Percentiles rank a stretch among this genome's conserved stretches.
phyloP scores from a whole-genome alignment of 2,888 invertebrate genomes.

The Ypsolopha sequella region DNA sequence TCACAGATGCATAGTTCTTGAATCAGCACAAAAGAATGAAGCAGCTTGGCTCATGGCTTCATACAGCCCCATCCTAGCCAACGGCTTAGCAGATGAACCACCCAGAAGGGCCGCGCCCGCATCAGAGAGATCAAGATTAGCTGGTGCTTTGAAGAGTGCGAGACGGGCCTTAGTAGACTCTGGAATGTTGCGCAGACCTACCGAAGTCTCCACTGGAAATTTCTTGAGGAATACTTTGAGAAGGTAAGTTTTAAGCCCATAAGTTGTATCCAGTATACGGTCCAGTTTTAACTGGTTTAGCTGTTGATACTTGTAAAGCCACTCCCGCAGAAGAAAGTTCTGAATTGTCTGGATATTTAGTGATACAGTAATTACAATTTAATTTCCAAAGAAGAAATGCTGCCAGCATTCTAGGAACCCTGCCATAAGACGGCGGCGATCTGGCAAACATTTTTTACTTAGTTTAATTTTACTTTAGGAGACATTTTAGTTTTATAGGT shows the following conservation, averaged over 20 bases:
- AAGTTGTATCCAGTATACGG: too few relatives aligned
- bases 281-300: too few relatives aligned
- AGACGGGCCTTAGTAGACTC: constrained; percentile 86
- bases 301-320: too few relatives aligned
- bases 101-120: constrained; percentile 77
- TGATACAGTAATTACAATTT: too few relatives aligned
- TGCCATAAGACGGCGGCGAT: too few relatives aligned
- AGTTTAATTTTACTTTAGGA: too few relatives aligned
- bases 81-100: constrained; percentile 81
- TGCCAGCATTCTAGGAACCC: too few relatives aligned
- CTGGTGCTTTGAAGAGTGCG: constrained; percentile 88
- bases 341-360: too few relatives aligned
- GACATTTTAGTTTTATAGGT: too few relatives aligned
- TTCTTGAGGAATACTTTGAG: constrained; percentile 91
- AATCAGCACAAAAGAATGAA: constrained; percentile 90
- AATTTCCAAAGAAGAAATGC: too few relatives aligned
- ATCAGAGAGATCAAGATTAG: constrained; percentile 88
- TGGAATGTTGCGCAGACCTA: constrained; percentile 84
- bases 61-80: constrained; percentile 88
- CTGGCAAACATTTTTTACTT: too few relatives aligned
- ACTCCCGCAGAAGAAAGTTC: too few relatives aligned
- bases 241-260: constrained; percentile 52
- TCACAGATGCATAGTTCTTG: constrained; percentile 90
- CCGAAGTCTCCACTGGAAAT: constrained; percentile 81
- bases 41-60: constrained; percentile 93